Base-by-base conservation (phyloP, 2,797 vertebrate genomes). In the Darevskia mixta region DNA sequence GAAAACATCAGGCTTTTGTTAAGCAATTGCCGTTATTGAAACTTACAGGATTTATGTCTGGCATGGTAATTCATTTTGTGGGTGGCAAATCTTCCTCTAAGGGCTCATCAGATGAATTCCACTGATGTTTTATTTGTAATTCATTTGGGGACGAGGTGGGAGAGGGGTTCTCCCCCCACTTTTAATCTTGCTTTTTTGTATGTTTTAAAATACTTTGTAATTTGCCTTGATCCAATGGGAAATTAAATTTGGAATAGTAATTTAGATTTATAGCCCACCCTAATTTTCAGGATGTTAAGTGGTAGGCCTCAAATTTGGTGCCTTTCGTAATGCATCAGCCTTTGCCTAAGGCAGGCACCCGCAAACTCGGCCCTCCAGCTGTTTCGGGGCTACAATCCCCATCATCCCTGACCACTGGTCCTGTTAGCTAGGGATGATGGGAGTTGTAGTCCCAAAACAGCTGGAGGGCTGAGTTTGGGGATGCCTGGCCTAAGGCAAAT, bases 1-100 rank as follows among this genome's bases (percentile, higher is more conserved):
- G 78, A 5, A 11, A 81, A 90, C 88, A 72, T 85, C 55, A 90
- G 4, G 10, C 3, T 88, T n/a, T 1, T 3, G 38, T 92, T 94
- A 32, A 23, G 17, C 7, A 85, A 61, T 5, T 32, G 43, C 6
- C 73, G 55, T 55, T 55, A 35, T 2, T 32, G 72, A 18, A 85
- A 67, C 77, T 32, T 25, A 85, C 86, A 88, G 80, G 49, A 75
- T 0, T 5, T 76, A 45, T 79, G 11, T 0, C 38, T 90, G 58
- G 58, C 55, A 38, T 17, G 41, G 78, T 66, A 45, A 75, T 80
- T 64, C n/a, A 45, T 75, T 80, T 80, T 75, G 83, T 85, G 87
- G 87, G 87, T 89, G 87, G 87, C 41, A 55, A 81, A 76, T 66
- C 69, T 85, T 76, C 76, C 78, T 64, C 41, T 11, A 76, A 75